Base-by-base conservation (phyloP, 2,797 vertebrate species). In the Microctenopoma stevenorrisi region DNA sequence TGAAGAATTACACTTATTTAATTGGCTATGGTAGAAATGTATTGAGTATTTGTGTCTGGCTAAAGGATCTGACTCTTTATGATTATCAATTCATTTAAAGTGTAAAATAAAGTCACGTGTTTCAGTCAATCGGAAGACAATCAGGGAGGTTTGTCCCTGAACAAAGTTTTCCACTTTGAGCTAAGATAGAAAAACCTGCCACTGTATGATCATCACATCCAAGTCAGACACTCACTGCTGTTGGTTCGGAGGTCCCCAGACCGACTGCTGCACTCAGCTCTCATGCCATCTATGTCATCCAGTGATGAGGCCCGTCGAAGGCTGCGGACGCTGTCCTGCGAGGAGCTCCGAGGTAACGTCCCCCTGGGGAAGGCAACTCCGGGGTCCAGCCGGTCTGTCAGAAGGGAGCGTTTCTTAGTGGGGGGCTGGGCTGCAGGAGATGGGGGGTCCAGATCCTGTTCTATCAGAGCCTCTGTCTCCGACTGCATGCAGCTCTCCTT, bases 401-500 rank as follows among this genome's bases (percentile, higher is more conserved):
- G 88, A 60, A 92, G 89, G 62, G 91, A 93, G 26, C 81, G 81
- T 16, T 86, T 91, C 75, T 91, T 90, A 65, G 63, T 79, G 74
- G 91, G 87, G 18, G 89, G 78, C 68, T 90, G 91, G 61, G 90
- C 86, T 30, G 78, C 60, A 1, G 88, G 79, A 2, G 79, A 77
- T 0, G 88, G 89, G 46, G 88, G 88, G 30, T 93, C 86, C 63
- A 80, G 76, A 86, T 95, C 94, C 87, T 95, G 95, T 51, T 96
- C 95, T 66, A 96, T 96, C 79, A 97, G 89, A 59, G 95, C 95
- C 82, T 96, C 94, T 0, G 94, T 96, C 93, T 96, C 95, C 40
- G 95, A 96, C 91, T 96, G 95, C 89, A 95, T 88, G 86, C 94
- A 96, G 88, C 95, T 96, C 85, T 96, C 95, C 79, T 94, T 94